These are phyloP conservation scores for Aspidiotus destructor DNA, from an alignment of 2,888 invertebrate species.

Conservation along the genomic window DNA sequence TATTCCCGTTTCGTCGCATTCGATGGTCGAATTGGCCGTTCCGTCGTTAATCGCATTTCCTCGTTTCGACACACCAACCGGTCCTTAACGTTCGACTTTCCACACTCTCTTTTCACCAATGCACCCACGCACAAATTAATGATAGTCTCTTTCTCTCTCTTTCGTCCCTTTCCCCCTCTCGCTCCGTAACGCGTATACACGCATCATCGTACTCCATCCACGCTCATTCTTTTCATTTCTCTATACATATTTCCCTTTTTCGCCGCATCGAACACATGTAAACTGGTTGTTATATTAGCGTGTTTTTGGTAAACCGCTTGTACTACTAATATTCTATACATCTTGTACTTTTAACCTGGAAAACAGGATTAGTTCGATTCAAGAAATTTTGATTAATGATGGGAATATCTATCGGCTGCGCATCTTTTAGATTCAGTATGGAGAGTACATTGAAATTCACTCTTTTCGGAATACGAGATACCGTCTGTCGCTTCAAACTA, in stretches of 20 bases:
- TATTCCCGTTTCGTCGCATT: slow-evolving; percentile 25
- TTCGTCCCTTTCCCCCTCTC: neutral
- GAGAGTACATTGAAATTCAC: neutral
- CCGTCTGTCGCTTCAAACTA: too few species aligned
- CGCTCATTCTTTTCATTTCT: neutral
- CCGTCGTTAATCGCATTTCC: slow-evolving; percentile 29
- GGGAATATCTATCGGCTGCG: neutral
- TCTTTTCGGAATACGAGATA: neutral
- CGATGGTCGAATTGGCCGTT: slow-evolving; percentile 31
- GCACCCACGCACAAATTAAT: slow-evolving; percentile 22
- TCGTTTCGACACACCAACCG: slow-evolving; percentile 17
- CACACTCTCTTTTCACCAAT: slow-evolving; percentile 26
- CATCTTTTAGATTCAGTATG: neutral
- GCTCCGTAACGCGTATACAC: neutral
- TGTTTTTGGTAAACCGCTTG: slow-evolving; percentile 4
- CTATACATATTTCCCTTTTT: neutral
- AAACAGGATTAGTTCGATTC: neutral
- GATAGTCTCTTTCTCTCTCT: slow-evolving; percentile 14
- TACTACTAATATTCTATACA: neutral
- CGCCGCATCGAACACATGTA: slow-evolving; percentile 18
- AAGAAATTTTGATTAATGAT: slow-evolving; percentile 4
- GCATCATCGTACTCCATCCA: neutral
- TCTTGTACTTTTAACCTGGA: neutral
- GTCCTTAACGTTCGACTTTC: slow-evolving; percentile 20
- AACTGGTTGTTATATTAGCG: slow-evolving; percentile 26